Conservation (phyloP, 2,113 vertebrate species). For the Cyprinodon brontotheroides region DNA sequence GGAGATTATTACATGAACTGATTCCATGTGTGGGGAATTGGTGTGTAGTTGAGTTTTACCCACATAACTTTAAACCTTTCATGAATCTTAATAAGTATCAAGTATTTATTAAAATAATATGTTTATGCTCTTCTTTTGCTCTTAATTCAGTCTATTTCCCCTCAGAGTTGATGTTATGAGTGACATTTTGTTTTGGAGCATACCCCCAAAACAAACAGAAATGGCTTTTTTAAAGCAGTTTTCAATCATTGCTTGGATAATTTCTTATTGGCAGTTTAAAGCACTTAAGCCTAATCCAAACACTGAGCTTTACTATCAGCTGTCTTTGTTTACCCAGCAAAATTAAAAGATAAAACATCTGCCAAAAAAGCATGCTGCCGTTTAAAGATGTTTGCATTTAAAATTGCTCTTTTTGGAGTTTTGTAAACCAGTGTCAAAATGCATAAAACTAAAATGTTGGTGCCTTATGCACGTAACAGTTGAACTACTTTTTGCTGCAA, state of each 20-base stretch:
- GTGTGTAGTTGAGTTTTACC: neutral
- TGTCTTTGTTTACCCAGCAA: neutral
- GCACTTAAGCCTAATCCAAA: neutral
- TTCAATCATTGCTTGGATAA: neutral
- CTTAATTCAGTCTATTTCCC: neutral
- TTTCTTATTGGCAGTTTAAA: neutral
- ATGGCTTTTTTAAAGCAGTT: conserved; percentile 11
- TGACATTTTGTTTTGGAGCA: neutral
- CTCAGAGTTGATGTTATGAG: neutral
- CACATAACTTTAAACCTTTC: neutral
- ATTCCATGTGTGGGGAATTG: conserved; percentile 6
- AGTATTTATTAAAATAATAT: neutral
- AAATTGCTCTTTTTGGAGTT: neutral
- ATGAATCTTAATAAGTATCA: neutral
- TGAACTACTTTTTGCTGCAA: neutral
- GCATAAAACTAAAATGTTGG: neutral
- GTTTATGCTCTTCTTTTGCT: neutral
- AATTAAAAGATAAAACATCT: neutral
- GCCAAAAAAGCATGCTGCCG: neutral
- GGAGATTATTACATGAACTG: neutral
- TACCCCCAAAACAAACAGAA: neutral
- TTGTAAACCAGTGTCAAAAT: neutral
- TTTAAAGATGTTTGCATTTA: neutral
- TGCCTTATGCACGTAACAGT: neutral
- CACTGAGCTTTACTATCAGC: neutral